Base-by-base conservation (phyloP, 2,888 invertebrate genomes). In the Microchrysa polita region DNA sequence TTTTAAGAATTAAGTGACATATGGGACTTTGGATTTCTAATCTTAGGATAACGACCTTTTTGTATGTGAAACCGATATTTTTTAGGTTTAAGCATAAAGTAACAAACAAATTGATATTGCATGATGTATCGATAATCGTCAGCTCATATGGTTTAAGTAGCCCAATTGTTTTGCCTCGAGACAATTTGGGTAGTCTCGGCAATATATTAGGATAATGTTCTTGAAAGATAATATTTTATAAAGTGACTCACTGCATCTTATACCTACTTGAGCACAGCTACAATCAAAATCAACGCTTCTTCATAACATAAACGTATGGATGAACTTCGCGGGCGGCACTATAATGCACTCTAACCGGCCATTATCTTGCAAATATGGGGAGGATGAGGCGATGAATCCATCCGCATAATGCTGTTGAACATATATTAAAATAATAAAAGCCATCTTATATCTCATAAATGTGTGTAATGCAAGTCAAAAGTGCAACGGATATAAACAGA, bases 361-460 rank as follows among this genome's bases (percentile, higher is more conserved):
- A 34, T 34, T 34, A 34, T 9, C 12, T 22, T 34, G 16, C 65
- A 34, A 52, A n/a, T 22, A 67, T 23, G 20, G 14, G 42, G 20
- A 22, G n/a, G 22, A 57, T 42, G 40, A 44, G 18, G 18, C 20
- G 48, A 65, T 65, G 57, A 7, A 55, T 69, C n/a, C 40, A 57
- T 57, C 55, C 27, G n/a, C n/a, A n/a, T 27, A 20, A 14, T 55
- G 44, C 53, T 67, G 61, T 65, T 48, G 44, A 48, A 23, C 65
- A 65, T 65, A n/a, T n/a, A 65, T 65, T 65, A 65, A 65, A 65
- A 44, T 65, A 65, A 65, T 48, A 65, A 52, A 20, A 34, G 10
- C 55, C 55, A 16, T 40, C 55, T 53, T 22, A 67, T 27, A 23
- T 20, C 27, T 10, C 12, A n/a, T n/a, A n/a, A n/a, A 42, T 40